Conservation (phyloP, 2,888 invertebrate species). For the Ochropleura leucogaster region DNA sequence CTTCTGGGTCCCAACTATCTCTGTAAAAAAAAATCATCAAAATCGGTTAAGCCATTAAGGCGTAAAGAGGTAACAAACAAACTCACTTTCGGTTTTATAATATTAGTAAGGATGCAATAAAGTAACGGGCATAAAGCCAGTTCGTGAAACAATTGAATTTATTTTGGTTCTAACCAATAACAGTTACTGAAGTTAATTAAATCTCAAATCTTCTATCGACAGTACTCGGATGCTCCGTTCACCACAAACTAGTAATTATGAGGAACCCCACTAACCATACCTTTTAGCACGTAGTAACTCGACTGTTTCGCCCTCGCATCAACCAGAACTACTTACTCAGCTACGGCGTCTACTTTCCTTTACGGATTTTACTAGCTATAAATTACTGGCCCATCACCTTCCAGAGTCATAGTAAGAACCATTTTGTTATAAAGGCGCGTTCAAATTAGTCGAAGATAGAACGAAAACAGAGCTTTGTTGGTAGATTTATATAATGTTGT, state of each 20-base stretch:
- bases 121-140: not conserved
- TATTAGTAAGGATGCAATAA: no score
- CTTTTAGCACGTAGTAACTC: constrained; percentile 50
- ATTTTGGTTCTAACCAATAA: not conserved
- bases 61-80: no score
- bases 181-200: constrained; percentile 12
- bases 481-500: not conserved
- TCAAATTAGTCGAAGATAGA: constrained; percentile 7
- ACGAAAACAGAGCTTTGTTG: not conserved
- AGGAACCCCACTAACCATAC: constrained; percentile 16
- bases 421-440: constrained; percentile 30
- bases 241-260: constrained; percentile 38
- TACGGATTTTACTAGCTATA: constrained; percentile 56
- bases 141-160: constrained; percentile 14
- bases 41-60: no score
- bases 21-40: no score
- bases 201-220: constrained; percentile 5
- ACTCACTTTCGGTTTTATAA: no score
- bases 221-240: constrained; percentile 14
- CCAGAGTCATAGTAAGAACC: constrained; percentile 21
- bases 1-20: no score
- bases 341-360: constrained; percentile 42
- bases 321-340: constrained; percentile 56
- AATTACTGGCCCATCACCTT: constrained; percentile 53
- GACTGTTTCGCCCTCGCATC: constrained; percentile 46